phyloP scores from a whole-genome alignment of 2,888 invertebrate species.

The Plagodis dolabraria region DNA sequence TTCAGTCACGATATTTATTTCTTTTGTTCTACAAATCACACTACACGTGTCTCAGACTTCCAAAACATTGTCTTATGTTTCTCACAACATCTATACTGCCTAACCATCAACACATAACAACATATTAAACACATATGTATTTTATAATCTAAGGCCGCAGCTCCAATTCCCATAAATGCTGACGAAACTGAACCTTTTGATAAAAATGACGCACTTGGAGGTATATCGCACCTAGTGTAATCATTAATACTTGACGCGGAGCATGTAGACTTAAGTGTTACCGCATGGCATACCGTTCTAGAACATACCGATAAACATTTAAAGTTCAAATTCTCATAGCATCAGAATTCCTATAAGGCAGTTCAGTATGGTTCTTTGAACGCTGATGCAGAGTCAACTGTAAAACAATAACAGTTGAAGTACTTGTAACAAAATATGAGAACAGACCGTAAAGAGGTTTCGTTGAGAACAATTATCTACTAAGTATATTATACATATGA shows the following conservation, averaged over 20 bases:
- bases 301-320: background rate
- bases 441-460: background rate
- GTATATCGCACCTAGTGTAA: constrained; percentile 11
- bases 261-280: background rate
- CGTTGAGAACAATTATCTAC: background rate
- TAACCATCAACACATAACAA: no score
- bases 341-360: background rate
- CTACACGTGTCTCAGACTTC: no score
- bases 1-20: no score
- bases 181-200: constrained; percentile 17
- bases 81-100: background rate
- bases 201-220: constrained; percentile 14
- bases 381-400: constrained; percentile 32
- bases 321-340: background rate
- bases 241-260: background rate
- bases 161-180: constrained; percentile 12
- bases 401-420: constrained; percentile 46
- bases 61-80: background rate
- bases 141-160: background rate
- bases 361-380: background rate
- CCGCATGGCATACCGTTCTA: background rate
- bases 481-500: no score
- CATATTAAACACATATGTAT: no score
- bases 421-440: constrained; percentile 25
- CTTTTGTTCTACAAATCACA: no score